Base-by-base conservation (phyloP, 2,113 vertebrate genomes). In the Phalacrocorax aristotelis region DNA sequence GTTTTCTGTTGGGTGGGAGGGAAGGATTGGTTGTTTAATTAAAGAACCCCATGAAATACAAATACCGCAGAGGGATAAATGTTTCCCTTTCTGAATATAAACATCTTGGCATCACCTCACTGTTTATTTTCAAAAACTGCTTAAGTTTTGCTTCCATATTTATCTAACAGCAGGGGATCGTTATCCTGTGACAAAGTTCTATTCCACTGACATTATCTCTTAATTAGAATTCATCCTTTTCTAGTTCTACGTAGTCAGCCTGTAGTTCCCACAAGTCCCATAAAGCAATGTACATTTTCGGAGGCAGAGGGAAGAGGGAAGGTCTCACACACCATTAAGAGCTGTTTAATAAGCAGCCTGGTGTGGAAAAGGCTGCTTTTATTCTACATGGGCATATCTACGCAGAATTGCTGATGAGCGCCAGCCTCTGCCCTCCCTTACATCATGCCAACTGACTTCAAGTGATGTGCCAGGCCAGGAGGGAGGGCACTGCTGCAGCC, bases 161-260 rank as follows among this genome's bases (percentile, higher is more conserved):
- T 97, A 98, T 98, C 96, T 97, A 98, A 97, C 97, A 96, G 96
- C 97, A 97, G 97, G 97, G 97, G 96, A 98, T 98, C 96, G 97
- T 98, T 98, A 98, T 95, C 96, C 90, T 96, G 94, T 98, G 96
- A 98, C 96, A 97, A 98, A 96, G 96, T 95, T 98, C 96, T 97
- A 78, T 96, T 97, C 89, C 95, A 90, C 93, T 97, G 83, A 96
- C 95, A 98, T 98, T 97, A 98, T 97, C 94, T 95, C 94, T 94
- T 98, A 98, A 98, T 98, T 97, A 98, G 95, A 97, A 97, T 96
- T 91, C 95, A 95, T 98, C 87, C 87, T 97, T 92, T 89, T 85
- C 93, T 94, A 92, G 94, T 92, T 94, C 79, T 78, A 92, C 21
- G 21, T 97, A 96, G 97, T 93, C 94, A 93, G 91, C 61, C 83